phyloP scores from a whole-genome alignment of 2,888 invertebrate genomes.

The Eilema caniola region DNA sequence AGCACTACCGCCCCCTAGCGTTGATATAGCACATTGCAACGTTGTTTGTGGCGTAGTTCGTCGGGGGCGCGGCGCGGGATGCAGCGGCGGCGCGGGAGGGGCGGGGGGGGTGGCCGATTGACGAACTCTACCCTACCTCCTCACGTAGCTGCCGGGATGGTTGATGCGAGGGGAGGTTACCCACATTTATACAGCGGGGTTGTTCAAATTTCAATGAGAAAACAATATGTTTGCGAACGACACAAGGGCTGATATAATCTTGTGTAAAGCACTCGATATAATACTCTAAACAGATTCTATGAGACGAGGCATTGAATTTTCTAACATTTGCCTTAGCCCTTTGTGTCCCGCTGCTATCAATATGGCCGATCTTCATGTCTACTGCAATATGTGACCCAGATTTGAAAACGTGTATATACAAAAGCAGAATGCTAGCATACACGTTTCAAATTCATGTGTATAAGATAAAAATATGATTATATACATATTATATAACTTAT shows the following conservation, averaged over 20 bases:
- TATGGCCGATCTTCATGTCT: not conserved
- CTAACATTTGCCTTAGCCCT: not conserved
- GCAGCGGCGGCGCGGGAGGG: constrained; percentile 34
- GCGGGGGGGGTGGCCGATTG: constrained; percentile 63
- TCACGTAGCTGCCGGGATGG: not conserved
- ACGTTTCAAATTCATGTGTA: not conserved
- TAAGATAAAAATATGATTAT: not conserved
- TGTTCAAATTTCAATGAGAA: not conserved
- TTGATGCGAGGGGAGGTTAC: not conserved
- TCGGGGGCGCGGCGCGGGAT: constrained; percentile 40
- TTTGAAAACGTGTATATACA: not conserved
- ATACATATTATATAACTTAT: not conserved
- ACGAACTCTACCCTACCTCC: constrained; percentile 39
- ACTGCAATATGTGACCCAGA: not conserved
- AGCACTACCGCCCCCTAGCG: constrained; percentile 36
- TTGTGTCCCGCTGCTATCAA: not conserved
- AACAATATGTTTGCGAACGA: not conserved
- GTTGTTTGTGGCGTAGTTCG: constrained; percentile 53
- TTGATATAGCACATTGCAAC: constrained; percentile 42
- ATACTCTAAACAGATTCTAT: not conserved
- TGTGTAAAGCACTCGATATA: not conserved
- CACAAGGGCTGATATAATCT: not conserved
- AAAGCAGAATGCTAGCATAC: no score
- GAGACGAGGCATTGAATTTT: no score
- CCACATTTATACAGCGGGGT: not conserved